Evolutionary conservation across 2,113 vertebrate genomes (phyloP), one percentile per base, ranked within the genome.

Genomic region (Pelecanoides urinatrix): DNA sequence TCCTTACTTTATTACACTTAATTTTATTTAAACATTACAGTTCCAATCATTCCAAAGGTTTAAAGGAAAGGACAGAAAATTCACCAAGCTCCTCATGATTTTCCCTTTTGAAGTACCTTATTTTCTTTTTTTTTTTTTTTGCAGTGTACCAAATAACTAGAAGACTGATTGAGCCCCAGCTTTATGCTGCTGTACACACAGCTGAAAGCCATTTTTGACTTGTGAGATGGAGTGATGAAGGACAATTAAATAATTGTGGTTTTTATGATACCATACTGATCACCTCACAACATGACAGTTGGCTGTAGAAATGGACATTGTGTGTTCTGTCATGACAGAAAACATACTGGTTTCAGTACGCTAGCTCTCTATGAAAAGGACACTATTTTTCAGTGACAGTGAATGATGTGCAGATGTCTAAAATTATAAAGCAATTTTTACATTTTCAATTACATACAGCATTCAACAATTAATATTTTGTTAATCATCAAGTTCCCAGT

Each of bases 381-480:
- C 59, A 56, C 19, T 82, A 76, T 73, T 96, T 96, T 95, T 90
- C 59, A 96, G 36, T 89, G 76, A 74, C 44, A 84, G 36, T 90
- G 63, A 95, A 90, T 83, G 55, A 95, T 86, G 27, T 86, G 58
- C n/a, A 97, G 97, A 96, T 95, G 59, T 73, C 58, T 97, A 88
- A 97, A 98, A 96, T 94, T 95, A 91, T 55, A 91, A 94, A 86
- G 80, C 26, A 96, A 80, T 96, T 96, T 97, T 94, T 79, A 95
- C 49, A 88, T 97, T 98, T 97, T 96, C 90, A 96, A 93, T 95
- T 96, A 94, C 4, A 16, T 94, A 91, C 32, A 72, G 47, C 36
- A 92, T 96, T 96, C 97, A 62, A 82, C 63, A 97, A 95, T 96
- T 97, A 97, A 92, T 29, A 96, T 96, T 97, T 97, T 97, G 84